These are phyloP conservation scores for Merodon equestris DNA, from an alignment of 2,888 invertebrate species.

Conservation along the genomic window DNA sequence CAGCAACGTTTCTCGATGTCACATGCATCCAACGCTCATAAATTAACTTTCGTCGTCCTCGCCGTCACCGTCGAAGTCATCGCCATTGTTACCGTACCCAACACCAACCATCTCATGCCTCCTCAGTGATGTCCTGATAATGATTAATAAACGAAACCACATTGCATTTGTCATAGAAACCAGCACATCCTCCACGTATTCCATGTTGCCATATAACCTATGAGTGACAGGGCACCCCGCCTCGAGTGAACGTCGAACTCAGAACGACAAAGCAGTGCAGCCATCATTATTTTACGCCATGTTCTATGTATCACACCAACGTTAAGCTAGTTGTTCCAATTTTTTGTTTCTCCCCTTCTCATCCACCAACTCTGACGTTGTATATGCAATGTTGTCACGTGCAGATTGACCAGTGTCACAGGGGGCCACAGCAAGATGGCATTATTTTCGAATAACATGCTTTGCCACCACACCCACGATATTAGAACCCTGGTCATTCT, in stretches of 20 bases:
- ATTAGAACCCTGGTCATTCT: too few relatives aligned
- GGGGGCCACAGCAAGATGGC: conserved; percentile 25
- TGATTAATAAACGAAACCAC: conserved; percentile 58
- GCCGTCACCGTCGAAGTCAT: neutral
- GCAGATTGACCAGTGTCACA: conserved; percentile 57
- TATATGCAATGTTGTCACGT: conserved; percentile 45
- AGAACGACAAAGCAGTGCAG: conserved; percentile 12
- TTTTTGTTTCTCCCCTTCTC: neutral
- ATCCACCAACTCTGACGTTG: too few relatives aligned
- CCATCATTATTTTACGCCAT: conserved; percentile 21
- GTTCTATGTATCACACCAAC: conserved; percentile 16
- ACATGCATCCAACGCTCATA: conserved; percentile 46
- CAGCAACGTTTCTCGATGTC: conserved; percentile 9
- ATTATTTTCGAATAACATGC: conserved; percentile 41
- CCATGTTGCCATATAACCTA: conserved; percentile 11
- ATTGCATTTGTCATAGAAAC: too few relatives aligned
- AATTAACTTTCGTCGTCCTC: conserved; percentile 49
- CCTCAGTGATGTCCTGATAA: conserved; percentile 38
- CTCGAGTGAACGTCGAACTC: conserved; percentile 28
- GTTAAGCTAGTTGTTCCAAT: conserved; percentile 40
- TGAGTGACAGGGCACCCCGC: conserved; percentile 35
- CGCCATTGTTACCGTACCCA: neutral
- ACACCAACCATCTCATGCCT: conserved; percentile 20
- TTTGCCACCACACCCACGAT: conserved; percentile 23
- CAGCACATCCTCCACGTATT: neutral